These are phyloP conservation scores for Manacus vitellinus DNA, from an alignment of 2,113 vertebrate species.

Conservation along the genomic window DNA sequence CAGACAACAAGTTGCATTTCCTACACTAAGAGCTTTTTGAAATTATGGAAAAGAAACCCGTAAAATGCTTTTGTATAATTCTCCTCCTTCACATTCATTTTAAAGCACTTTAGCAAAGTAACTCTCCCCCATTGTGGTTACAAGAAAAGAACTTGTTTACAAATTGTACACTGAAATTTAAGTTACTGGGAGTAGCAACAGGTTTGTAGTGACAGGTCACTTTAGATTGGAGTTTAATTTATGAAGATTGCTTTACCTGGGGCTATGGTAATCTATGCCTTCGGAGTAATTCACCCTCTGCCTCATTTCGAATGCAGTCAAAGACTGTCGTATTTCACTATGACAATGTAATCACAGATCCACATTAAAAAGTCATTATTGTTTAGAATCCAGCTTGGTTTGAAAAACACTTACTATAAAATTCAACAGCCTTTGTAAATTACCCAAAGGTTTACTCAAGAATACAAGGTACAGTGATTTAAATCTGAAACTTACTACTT, in stretches of 20 bases:
- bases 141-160: constrained; percentile 70
- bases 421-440: constrained; percentile 93
- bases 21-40: constrained; percentile 15
- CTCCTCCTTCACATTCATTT: not conserved
- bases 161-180: constrained; percentile 70
- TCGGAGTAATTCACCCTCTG: constrained; percentile 88
- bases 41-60: constrained; percentile 30
- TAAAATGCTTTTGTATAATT: not conserved
- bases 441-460: constrained; percentile 90
- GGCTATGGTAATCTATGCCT: constrained; percentile 82
- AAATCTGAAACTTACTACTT: constrained; percentile 81
- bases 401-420: constrained; percentile 97
- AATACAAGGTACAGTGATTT: constrained; percentile 88
- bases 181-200: constrained; percentile 74
- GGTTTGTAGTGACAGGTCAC: constrained; percentile 82
- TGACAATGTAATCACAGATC: constrained; percentile 99
- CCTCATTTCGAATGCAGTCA: constrained; percentile 89
- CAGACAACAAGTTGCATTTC: constrained; percentile 37
- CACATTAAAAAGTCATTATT: constrained; percentile 99
- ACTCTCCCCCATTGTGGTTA: not conserved
- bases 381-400: constrained; percentile 96
- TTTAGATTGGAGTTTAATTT: constrained; percentile 98
- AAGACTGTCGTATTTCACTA: constrained; percentile 91
- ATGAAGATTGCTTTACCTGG: constrained; percentile 96
- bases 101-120: constrained; percentile 53